phyloP scores from a whole-genome alignment of 2,888 invertebrate species.

The Tinea pellionella region DNA sequence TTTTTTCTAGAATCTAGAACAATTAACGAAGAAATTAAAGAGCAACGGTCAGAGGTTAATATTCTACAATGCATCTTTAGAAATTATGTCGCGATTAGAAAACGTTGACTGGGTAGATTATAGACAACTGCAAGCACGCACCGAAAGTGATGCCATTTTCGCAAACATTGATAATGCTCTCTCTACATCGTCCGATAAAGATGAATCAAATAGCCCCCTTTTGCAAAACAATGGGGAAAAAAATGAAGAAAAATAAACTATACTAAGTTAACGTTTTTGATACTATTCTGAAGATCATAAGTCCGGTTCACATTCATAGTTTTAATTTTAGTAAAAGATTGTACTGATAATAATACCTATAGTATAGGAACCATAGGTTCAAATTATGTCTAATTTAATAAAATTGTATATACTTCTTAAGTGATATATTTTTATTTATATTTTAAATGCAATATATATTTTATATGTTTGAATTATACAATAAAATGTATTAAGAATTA shows the following conservation, averaged over 20 bases:
- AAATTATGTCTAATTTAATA: not conserved
- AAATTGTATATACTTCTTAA: not conserved
- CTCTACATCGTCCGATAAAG: not conserved
- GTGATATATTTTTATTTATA: not conserved
- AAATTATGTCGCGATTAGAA: conserved; percentile 26
- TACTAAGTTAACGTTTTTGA: too few relatives aligned
- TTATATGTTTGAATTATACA: not conserved
- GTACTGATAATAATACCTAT: not conserved
- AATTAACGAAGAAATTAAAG: conserved; percentile 66
- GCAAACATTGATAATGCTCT: conserved; percentile 1
- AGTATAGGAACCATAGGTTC: not conserved
- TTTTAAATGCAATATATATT: not conserved
- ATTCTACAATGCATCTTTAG: conserved; percentile 44
- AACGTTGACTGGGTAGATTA: conserved; percentile 25
- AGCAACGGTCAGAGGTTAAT: conserved; percentile 58
- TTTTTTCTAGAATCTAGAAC: conserved; percentile 63
- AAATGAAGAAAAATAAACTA: not conserved
- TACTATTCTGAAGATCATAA: too few relatives aligned
- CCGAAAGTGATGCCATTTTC: conserved; percentile 3
- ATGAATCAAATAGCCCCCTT: not conserved
- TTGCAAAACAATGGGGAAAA: not conserved
- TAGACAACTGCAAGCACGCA: conserved; percentile 12
- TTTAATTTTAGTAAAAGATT: not conserved
- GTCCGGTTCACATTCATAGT: too few relatives aligned
- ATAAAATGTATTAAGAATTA: not conserved